Percentiles rank a stretch among this genome's conserved stretches.
Conservation (phyloP, 2,888 invertebrate genomes). For the Eupithecia abbreviata region DNA sequence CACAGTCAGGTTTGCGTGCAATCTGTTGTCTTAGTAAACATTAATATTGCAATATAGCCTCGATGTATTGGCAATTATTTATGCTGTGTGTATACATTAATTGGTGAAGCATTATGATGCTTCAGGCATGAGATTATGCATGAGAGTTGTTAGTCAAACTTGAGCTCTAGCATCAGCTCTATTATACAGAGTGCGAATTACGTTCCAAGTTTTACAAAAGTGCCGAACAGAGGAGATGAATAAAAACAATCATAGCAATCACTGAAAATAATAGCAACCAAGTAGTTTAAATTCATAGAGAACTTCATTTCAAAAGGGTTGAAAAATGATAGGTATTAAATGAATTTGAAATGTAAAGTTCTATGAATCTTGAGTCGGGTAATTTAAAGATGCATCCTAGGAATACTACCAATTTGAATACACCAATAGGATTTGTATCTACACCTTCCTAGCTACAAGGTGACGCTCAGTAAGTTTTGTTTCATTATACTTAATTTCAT, state of each 20-base stretch:
- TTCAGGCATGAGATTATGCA: slow-evolving; percentile 17
- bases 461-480: too few species aligned
- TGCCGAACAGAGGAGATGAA: not conserved
- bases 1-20: slow-evolving; percentile 10
- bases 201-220: not conserved
- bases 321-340: not conserved
- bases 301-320: not conserved
- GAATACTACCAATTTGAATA: too few species aligned
- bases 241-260: not conserved
- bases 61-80: slow-evolving; percentile 53
- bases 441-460: too few species aligned
- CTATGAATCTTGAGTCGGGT: not conserved
- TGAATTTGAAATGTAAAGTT: not conserved
- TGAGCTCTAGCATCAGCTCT: slow-evolving; percentile 31
- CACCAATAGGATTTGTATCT: too few species aligned
- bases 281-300: not conserved
- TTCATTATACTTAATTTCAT: too few species aligned
- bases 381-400: too few species aligned
- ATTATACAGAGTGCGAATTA: not conserved
- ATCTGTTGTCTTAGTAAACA: slow-evolving; percentile 40
- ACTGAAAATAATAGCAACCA: not conserved
- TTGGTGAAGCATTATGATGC: slow-evolving; percentile 51
- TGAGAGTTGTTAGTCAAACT: slow-evolving; percentile 54
- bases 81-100: slow-evolving; percentile 64
- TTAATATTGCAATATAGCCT: slow-evolving; percentile 40